Conservation (phyloP, 2,888 invertebrate genomes). For the Sminthurinus aureus region DNA sequence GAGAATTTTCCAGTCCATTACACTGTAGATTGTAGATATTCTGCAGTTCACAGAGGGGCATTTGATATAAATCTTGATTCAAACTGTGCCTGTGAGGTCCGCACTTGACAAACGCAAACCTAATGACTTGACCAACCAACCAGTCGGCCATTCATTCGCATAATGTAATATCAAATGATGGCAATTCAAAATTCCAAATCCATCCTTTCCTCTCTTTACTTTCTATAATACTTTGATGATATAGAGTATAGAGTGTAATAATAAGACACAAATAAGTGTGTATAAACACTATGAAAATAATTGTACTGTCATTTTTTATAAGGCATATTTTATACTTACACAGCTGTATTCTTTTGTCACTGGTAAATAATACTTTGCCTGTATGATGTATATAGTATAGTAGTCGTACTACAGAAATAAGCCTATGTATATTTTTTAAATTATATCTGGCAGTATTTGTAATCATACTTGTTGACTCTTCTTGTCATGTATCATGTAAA, state of each 20-base stretch:
- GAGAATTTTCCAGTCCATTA: slow-evolving; percentile 7
- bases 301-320: too few relatives aligned
- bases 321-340: too few relatives aligned
- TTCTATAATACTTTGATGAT: neutral
- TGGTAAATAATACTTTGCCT: too few relatives aligned
- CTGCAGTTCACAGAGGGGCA: slow-evolving; percentile 18
- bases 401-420: too few relatives aligned
- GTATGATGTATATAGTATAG: neutral
- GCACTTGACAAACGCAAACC: slow-evolving; percentile 16
- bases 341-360: too few relatives aligned
- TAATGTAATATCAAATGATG: neutral
- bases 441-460: neutral
- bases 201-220: neutral
- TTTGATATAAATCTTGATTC: slow-evolving; percentile 37
- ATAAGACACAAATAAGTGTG: neutral
- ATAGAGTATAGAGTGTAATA: neutral
- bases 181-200: neutral
- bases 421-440: neutral
- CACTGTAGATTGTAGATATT: neutral
- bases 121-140: slow-evolving; percentile 17
- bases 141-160: neutral
- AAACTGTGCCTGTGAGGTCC: slow-evolving; percentile 39
- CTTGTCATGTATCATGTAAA: neutral
- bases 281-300: too few relatives aligned
- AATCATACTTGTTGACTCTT: neutral